phyloP scores from a whole-genome alignment of 1,140 invertebrate species.

The Wasmannia auropunctata region DNA sequence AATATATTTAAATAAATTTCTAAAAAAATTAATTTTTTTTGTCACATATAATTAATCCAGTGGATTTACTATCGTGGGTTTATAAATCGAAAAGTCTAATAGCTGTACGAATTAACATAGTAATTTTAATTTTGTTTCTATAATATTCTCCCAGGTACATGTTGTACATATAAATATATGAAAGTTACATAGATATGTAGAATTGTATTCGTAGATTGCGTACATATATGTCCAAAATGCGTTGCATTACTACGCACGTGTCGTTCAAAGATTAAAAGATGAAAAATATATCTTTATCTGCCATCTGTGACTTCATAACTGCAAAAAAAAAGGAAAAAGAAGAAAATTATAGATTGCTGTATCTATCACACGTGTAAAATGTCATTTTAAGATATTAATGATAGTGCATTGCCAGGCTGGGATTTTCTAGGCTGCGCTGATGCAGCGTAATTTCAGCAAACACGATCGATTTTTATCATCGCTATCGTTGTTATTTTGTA shows the following conservation, averaged over 20 bases:
- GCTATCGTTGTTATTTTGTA: constrained; percentile 36
- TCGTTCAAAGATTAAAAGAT: background rate
- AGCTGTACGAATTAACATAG: background rate
- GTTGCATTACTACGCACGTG: background rate
- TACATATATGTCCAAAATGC: background rate
- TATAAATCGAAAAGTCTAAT: background rate
- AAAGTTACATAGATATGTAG: background rate
- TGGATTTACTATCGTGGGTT: background rate
- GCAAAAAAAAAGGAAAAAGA: background rate
- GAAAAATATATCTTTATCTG: background rate
- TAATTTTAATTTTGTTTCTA: background rate
- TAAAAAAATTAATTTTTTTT: background rate
- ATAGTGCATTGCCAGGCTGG: constrained; percentile 35
- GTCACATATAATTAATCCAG: background rate
- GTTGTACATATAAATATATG: background rate
- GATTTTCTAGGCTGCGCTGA: constrained; percentile 33
- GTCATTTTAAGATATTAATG: constrained; percentile 59
- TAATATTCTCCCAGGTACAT: background rate
- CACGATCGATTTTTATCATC: constrained; percentile 16
- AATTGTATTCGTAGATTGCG: background rate
- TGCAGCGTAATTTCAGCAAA: constrained; percentile 26
- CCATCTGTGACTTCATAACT: background rate
- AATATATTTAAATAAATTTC: constrained; percentile 3
- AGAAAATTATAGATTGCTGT: constrained; percentile 53
- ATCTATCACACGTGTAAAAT: constrained; percentile 64